Evolutionary conservation across 2,797 vertebrate genomes (phyloP).

Genomic region (Molothrus aeneus): DNA sequence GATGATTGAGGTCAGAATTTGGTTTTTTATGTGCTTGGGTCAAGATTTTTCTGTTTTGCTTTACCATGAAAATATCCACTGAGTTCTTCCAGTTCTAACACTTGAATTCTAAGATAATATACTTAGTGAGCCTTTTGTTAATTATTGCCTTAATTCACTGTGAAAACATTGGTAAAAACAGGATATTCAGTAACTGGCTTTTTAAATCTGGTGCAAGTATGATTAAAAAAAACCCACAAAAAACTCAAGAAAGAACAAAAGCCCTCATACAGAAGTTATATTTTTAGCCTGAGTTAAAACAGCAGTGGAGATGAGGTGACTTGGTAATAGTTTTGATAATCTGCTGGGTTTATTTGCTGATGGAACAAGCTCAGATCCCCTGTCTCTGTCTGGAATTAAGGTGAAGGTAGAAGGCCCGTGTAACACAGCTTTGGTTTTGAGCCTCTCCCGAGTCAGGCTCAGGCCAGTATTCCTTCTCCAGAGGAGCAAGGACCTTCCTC

Average conservation of each 20-base stretch:
- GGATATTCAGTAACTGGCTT: background rate
- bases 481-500: background rate
- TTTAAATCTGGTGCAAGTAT: background rate
- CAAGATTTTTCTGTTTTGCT: background rate
- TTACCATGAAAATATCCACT: background rate
- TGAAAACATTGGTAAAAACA: background rate
- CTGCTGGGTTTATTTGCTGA: background rate
- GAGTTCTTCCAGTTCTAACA: background rate
- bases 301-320: background rate
- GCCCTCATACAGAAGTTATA: background rate
- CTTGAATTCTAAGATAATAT: background rate
- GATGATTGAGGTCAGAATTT: background rate
- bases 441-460: background rate
- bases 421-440: fast-evolving
- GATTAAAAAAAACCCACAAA: fast-evolving
- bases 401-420: background rate
- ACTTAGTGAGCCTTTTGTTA: background rate
- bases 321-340: background rate
- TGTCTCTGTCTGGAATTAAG: background rate
- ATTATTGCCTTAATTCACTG: background rate
- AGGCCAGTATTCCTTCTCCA: background rate
- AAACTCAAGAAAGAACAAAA: background rate
- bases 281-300: background rate
- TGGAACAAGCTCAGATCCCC: background rate
- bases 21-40: background rate